Base-by-base conservation (phyloP, 2,797 vertebrate genomes). In the Myripristis jacobus region DNA sequence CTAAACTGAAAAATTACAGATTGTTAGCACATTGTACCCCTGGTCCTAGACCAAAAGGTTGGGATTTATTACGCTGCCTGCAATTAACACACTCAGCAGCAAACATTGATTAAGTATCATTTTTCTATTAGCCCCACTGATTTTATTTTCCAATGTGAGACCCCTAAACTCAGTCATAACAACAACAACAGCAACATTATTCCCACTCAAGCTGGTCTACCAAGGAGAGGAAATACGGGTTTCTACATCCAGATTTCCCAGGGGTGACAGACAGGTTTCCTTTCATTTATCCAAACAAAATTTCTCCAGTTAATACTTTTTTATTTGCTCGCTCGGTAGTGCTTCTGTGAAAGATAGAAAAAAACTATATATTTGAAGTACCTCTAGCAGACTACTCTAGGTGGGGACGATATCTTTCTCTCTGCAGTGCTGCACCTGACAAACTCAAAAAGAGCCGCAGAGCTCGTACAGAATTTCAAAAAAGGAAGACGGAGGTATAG, bases 91-190 rank as follows among this genome's bases (percentile, higher is more conserved):
- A 48, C 15, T 52, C 56, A 75, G 34, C 2, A 13, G 70, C 52
- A 59, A 55, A 67, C 29, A 70, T 48, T 70, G 67, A 84, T 74
- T 73, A 27, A 80, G 71, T 69, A 43, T 60, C 66, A 53, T 50
- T 67, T 57, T 61, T 47, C 57, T n/a, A 67, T 77, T 75, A 63
- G 16, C 41, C 1, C 59, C 46, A 83, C 79, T 63, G 76, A 75
- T 61, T 79, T 60, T 61, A 69, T 73, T 47, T 22, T 74, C 71
- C 22, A 19, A 36, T 47, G 22, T 51, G 54, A 65, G 74, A 84
- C 63, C 41, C 71, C 65, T 34, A 66, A 3, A 3, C 27, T 29
- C 3, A 29, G 27, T 29, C 48, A 77, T 58, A 62, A 73, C 72
- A 71, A 69, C n/a, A 75, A 75, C 65, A 70, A 44, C 54, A 21